Conservation (phyloP, 2,888 invertebrate genomes). For the Asteroscopus sphinx region DNA sequence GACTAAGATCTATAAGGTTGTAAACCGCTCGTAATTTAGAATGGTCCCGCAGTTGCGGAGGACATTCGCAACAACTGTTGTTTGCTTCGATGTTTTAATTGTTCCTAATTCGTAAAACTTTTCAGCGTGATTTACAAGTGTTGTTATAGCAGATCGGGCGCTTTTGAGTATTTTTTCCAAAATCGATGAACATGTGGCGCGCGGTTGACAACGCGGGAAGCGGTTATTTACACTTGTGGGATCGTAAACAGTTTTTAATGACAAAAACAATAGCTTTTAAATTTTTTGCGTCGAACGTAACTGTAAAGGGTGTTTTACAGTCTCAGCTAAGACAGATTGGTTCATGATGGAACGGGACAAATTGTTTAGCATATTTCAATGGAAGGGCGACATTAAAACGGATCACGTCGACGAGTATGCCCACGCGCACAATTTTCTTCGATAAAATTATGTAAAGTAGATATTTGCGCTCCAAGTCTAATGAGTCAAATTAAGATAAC, state of each 20-base stretch:
- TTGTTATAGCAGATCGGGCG: conserved; percentile 78
- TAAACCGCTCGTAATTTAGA: conserved; percentile 86
- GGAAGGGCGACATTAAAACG: conserved; percentile 80
- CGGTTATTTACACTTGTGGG: conserved; percentile 75
- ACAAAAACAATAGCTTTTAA: conserved; percentile 65
- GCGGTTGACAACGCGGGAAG: conserved; percentile 63
- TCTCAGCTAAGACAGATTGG: conserved; percentile 48
- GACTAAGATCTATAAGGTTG: conserved; percentile 87
- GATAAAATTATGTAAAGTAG: conserved; percentile 86
- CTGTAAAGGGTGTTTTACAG: conserved; percentile 47
- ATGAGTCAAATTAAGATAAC: conserved; percentile 86
- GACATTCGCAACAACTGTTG: conserved; percentile 89
- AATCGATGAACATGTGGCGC: conserved; percentile 67
- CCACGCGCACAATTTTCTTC: conserved; percentile 84
- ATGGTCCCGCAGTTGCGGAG: conserved; percentile 87
- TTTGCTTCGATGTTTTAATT: conserved; percentile 88
- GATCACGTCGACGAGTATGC: conserved; percentile 74
- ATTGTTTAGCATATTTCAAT: conserved; percentile 78
- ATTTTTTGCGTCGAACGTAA: conserved; percentile 30
- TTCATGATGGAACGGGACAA: conserved; percentile 58
- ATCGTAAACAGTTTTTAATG: conserved; percentile 71
- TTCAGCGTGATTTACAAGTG: conserved; percentile 83
- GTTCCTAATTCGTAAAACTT: conserved; percentile 89
- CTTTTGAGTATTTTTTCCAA: conserved; percentile 68
- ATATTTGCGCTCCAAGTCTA: conserved; percentile 80